Base-by-base conservation (phyloP, 2,888 invertebrate genomes). In the Acanthosepion esculentum region DNA sequence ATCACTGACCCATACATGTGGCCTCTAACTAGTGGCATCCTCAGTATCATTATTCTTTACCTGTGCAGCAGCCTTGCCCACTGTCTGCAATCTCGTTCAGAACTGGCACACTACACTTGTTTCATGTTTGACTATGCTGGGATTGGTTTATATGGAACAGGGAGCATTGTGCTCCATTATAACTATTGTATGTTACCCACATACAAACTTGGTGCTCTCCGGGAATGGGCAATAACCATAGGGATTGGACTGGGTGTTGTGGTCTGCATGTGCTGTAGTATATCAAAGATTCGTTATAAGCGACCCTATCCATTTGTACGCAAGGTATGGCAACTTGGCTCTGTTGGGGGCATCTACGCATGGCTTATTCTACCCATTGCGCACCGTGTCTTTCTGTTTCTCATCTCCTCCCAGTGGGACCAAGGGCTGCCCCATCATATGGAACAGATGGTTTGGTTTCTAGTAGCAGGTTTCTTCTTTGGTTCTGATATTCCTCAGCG, bases 111-210 rank as follows among this genome's bases (percentile, higher is more conserved):
- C 95, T 97, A 97, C 95, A 96, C 97, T 12, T 96, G 97, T 55
- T 97, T 97, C 95, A 97, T 97, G 96, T 95, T 97, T 50, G 97
- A 97, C 95, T 97, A 97, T 95, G 97, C 97, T 53, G 97, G 97
- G 50, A 97, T 97, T 91, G 97, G 97, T n/a, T 95, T 97, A 94
- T 97, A 97, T 95, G 97, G 97, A n/a, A 95, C 97, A 23, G 97
- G 97, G n/a, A 97, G 97, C 95, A 96, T 96, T 48, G 96, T 97
- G 64, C 95, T 97, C n/a, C 97, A 97, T 95, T 96, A 97, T 94
- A 96, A 96, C 94, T 97, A 97, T 95, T 97, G 97, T 94, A 96
- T 96, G 94, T 96, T 97, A 93, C 95, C 96, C 64, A 95, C 95
- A 64, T 95, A 97, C 55, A 96, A 96, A 59, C 95, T 96, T 55